Evolutionary conservation across 2,888 invertebrate species (phyloP).

Genomic region (Napeogenes sylphis): DNA sequence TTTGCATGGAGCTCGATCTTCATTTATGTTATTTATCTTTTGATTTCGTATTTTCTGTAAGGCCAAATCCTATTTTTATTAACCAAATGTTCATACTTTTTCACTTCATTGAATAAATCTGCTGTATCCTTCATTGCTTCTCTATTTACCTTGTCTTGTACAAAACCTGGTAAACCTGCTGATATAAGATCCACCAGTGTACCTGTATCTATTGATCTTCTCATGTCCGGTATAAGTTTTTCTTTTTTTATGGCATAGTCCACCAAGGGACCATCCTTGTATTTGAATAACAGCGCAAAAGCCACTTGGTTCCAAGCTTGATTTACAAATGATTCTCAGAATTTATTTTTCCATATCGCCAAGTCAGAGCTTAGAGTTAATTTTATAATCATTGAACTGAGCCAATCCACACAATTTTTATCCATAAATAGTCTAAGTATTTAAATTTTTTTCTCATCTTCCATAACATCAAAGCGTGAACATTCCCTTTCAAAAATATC

Average conservation of each 20-base stretch:
- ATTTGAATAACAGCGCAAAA: conserved; percentile 13
- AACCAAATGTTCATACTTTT: no score
- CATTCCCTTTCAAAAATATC: conserved; percentile 14
- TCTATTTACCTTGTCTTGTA: no score
- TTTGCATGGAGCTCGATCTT: no score
- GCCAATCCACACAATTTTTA: conserved; percentile 25
- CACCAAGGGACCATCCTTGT: neutral
- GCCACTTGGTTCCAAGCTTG: conserved; percentile 32
- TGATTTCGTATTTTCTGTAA: no score
- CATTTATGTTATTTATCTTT: no score
- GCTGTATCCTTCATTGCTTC: no score
- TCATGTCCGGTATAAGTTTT: conserved; percentile 18
- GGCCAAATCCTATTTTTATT: no score
- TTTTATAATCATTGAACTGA: conserved; percentile 27
- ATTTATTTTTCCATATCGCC: conserved; percentile 32
- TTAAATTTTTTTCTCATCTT: conserved; percentile 11
- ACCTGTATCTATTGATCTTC: no score
- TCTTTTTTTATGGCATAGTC: neutral
- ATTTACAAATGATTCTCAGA: conserved; percentile 33
- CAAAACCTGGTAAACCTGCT: no score
- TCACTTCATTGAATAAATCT: no score
- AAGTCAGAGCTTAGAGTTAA: conserved; percentile 22
- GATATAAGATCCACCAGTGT: no score
- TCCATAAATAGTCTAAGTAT: conserved; percentile 19
- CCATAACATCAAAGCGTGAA: conserved; percentile 5